Base-by-base conservation (phyloP, 2,113 vertebrate genomes). In the Meles meles region DNA sequence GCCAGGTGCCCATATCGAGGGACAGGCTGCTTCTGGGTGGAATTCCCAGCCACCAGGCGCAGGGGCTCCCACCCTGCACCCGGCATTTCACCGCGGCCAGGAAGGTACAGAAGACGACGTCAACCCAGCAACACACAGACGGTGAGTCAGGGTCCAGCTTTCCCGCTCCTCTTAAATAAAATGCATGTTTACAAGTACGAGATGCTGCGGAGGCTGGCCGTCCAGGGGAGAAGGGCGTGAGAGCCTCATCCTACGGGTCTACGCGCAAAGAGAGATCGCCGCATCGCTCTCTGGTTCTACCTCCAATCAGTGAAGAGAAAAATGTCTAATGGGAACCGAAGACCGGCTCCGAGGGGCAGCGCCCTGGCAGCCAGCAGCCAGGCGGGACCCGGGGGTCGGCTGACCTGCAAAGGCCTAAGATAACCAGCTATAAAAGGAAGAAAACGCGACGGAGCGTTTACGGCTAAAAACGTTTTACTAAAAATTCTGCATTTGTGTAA, bases 401-500 rank as follows among this genome's bases (percentile, higher is more conserved):
- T 98, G 98, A 98, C 92, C 98, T 84, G 98, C 97, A 95, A 98
- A 74, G 84, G 98, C 95, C 94, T 88, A 96, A 97, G 97, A 96
- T 96, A 83, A 96, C 82, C 88, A 96, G 98, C 98, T 98, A 98
- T 97, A 90, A 98, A 98, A 98, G 98, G 98, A 97, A 97, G 98
- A 98, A 98, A 98, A 98, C 96, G 98, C 98, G 98, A 98, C 96
- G 98, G 98, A 98, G 97, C 97, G 98, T 98, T 98, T 98, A 98
- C 96, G 98, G 96, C 98, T 97, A 97, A 97, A 98, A 98, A 98
- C 96, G 93, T 95, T 97, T 97, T 97, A 98, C 98, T 98, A 88
- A 98, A 98, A 99, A 67, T 98, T 99, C 99, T 99, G 99, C 98
- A 99, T 98, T 98, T 98, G 97, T 97, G 97, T 98, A 99, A 94